A percentile compares a stretch with the other conserved stretches of the same genome.
Evolutionary conservation across 2,113 vertebrate genomes (phyloP).

Genomic region (Prunella fulvescens): DNA sequence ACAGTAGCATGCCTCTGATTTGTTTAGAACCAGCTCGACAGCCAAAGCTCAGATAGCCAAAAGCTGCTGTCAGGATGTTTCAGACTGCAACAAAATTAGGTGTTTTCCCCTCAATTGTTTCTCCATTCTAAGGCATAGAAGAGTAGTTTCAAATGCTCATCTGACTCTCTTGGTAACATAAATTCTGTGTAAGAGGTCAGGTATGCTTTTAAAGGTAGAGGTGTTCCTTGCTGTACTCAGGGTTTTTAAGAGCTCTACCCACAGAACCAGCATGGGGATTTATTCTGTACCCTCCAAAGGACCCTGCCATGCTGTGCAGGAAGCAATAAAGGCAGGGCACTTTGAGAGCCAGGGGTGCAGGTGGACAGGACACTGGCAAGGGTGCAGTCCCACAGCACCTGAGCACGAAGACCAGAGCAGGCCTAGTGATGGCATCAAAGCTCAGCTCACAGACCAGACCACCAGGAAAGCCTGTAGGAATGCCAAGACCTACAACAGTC

Average conservation of each 20-base stretch:
- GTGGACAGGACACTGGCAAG: neutral
- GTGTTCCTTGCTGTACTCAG: neutral
- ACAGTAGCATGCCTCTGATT: neutral
- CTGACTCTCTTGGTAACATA: neutral
- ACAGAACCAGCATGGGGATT: neutral
- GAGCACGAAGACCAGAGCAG: neutral
- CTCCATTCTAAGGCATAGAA: neutral
- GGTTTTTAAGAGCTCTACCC: neutral
- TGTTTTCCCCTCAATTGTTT: neutral
- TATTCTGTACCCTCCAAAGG: neutral
- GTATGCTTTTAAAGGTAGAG: neutral
- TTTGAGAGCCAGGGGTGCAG: neutral
- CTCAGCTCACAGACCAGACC: neutral
- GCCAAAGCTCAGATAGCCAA: neutral
- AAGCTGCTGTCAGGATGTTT: neutral
- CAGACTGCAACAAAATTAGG: neutral
- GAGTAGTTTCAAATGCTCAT: neutral
- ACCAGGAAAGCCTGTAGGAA: neutral
- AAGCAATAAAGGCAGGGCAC: neutral
- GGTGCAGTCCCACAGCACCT: neutral
- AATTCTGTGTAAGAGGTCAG: neutral
- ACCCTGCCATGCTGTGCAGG: rapidly evolving
- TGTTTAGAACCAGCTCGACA: neutral
- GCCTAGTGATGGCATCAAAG: neutral
- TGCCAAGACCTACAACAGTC: neutral